These are phyloP conservation scores for Callinectes sapidus DNA, from an alignment of 2,888 invertebrate genomes.

Conservation along the genomic window DNA sequence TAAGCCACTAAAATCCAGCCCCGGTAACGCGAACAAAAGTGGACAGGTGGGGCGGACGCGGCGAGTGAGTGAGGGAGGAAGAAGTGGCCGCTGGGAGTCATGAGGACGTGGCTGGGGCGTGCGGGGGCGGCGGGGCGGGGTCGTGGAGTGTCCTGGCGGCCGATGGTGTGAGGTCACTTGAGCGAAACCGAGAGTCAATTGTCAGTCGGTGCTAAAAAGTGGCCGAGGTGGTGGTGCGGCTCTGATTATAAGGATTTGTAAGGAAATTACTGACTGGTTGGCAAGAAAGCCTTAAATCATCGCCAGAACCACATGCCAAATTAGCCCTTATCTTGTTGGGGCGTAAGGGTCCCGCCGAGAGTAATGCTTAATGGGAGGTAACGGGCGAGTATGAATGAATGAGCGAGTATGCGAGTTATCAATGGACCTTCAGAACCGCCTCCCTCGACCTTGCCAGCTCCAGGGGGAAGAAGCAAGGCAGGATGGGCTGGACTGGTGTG, in stretches of 20 bases:
- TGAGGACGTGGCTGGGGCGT: conserved; percentile 16
- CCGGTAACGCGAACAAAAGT: conserved; percentile 42
- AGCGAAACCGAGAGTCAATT: conserved; percentile 27
- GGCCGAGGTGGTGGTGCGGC: conserved; percentile 44
- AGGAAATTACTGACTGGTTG: conserved; percentile 50
- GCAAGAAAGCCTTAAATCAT: conserved; percentile 54
- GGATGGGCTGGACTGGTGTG: conserved; percentile 17
- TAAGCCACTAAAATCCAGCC: conserved; percentile 42
- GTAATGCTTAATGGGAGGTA: conserved; percentile 49
- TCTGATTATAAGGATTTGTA: conserved; percentile 53
- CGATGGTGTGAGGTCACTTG: background rate
- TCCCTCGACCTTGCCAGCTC: conserved; percentile 15
- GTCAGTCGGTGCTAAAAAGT: conserved; percentile 32
- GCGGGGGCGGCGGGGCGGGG: background rate
- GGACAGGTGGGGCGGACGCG: background rate
- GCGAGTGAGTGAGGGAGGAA: background rate
- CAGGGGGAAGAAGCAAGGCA: background rate
- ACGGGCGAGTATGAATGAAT: conserved; percentile 48
- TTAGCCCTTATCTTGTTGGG: conserved; percentile 29
- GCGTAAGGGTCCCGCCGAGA: conserved; percentile 39
- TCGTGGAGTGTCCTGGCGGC: background rate
- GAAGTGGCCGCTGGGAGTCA: background rate
- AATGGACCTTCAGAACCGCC: conserved; percentile 36
- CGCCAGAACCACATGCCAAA: conserved; percentile 20
- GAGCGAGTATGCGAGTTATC: conserved; percentile 46